Conservation (phyloP, 2,113 vertebrate species). For the Petrocephalus microphthalmus region DNA sequence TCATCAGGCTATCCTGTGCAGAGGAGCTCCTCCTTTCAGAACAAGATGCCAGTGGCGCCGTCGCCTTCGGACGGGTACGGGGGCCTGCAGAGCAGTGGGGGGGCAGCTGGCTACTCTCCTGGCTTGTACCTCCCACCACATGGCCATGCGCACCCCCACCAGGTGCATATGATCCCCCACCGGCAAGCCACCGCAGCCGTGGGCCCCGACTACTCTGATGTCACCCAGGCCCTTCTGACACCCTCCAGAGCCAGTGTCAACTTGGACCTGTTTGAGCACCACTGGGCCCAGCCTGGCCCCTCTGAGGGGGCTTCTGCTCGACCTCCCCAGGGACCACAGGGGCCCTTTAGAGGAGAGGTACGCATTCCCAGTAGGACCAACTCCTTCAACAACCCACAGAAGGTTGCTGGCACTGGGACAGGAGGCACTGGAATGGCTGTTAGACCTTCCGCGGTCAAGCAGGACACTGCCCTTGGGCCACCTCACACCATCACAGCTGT, state of each 20-base stretch:
- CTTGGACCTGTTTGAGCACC: constrained; percentile 80
- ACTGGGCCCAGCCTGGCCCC: constrained; percentile 76
- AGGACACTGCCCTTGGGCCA: constrained; percentile 67
- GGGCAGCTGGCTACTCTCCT: constrained; percentile 58
- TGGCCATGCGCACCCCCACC: constrained; percentile 81
- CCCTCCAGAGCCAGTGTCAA: constrained; percentile 87
- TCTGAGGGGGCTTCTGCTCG: constrained; percentile 68
- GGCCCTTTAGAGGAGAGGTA: constrained; percentile 75
- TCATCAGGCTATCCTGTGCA: constrained; percentile 77
- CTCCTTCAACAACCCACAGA: constrained; percentile 85
- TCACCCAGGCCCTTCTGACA: constrained; percentile 70
- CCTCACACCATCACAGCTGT: constrained; percentile 90
- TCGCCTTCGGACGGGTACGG: constrained; percentile 65
- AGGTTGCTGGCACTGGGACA: constrained; percentile 51
- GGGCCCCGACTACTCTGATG: constrained; percentile 74
- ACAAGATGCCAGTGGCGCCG: constrained; percentile 67
- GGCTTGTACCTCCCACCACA: constrained; percentile 73
- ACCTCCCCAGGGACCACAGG: constrained; percentile 59
- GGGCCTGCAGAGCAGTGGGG: constrained; percentile 65
- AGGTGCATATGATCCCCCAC: constrained; percentile 76
- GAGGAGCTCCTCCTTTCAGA: constrained; percentile 90
- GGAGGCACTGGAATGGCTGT: constrained; percentile 33
- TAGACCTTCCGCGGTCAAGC: constrained; percentile 61
- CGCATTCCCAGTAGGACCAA: constrained; percentile 80
- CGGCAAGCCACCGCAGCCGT: constrained; percentile 58